A percentile compares a stretch with the other conserved stretches of the same genome.
Evolutionary conservation across 1,140 invertebrate species (phyloP).

Genomic region (Heliconius congener): DNA sequence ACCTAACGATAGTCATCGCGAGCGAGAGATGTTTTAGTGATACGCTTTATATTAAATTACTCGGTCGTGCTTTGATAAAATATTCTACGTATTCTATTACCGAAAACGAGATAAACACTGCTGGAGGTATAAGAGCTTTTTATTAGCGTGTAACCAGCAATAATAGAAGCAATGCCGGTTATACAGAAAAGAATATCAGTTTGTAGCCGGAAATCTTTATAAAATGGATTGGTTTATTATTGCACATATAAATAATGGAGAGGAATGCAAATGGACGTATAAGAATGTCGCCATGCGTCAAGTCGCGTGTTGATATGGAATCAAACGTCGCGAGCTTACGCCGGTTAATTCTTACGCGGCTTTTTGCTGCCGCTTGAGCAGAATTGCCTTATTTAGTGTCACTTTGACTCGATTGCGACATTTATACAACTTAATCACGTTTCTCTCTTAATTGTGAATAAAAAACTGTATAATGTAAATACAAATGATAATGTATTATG

Average conservation of each 20-base stretch:
- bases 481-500: not conserved
- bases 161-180: slow-evolving; percentile 25
- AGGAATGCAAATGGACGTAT: slow-evolving; percentile 59
- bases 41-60: slow-evolving; percentile 82
- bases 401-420: slow-evolving; percentile 35
- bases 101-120: slow-evolving; percentile 73
- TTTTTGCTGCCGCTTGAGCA: slow-evolving; percentile 42
- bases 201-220: not conserved
- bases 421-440: slow-evolving; percentile 45
- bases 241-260: slow-evolving; percentile 44
- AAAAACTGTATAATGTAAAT: not conserved
- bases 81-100: slow-evolving; percentile 79
- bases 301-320: slow-evolving; percentile 63
- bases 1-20: slow-evolving; percentile 72
- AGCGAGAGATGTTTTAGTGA: slow-evolving; percentile 77
- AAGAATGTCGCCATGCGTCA: slow-evolving; percentile 56
- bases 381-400: slow-evolving; percentile 58
- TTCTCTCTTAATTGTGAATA: slow-evolving; percentile 15
- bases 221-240: slow-evolving; percentile 44
- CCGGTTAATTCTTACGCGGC: slow-evolving; percentile 53
- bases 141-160: slow-evolving; percentile 43
- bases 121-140: slow-evolving; percentile 64
- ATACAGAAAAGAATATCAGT: not conserved
- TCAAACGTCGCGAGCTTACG: slow-evolving; percentile 44
- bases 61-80: slow-evolving; percentile 78